Conservation (phyloP, 2,113 vertebrate species). For the Chroicocephalus ridibundus region DNA sequence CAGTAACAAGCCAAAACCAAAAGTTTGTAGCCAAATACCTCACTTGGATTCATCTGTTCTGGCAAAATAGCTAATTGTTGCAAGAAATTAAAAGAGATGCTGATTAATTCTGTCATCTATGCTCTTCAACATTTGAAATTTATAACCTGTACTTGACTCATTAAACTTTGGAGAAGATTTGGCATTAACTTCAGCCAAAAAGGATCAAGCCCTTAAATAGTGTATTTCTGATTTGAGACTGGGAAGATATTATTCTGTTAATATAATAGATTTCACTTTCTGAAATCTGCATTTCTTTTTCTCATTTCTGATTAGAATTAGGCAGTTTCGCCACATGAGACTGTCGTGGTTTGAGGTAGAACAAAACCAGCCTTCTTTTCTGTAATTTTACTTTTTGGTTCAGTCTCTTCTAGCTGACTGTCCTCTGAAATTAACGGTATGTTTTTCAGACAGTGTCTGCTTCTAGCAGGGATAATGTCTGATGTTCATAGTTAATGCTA, state of each 20-base stretch:
- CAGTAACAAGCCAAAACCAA: not conserved
- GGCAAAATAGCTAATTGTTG: slow-evolving; percentile 35
- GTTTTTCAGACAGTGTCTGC: not conserved
- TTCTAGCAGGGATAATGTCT: not conserved
- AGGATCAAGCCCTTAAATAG: not conserved
- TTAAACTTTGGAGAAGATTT: slow-evolving; percentile 3
- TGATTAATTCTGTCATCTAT: slow-evolving; percentile 23
- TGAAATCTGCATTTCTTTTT: not conserved
- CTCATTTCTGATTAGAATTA: not conserved
- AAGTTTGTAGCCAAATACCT: not conserved
- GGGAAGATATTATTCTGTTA: not conserved
- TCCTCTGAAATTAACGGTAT: not conserved
- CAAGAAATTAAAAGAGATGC: slow-evolving; percentile 1
- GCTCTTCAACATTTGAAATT: slow-evolving; percentile 23
- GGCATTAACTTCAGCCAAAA: not conserved
- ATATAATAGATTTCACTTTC: not conserved
- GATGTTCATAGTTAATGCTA: not conserved
- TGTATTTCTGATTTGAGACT: not conserved
- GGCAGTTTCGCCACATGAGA: not conserved
- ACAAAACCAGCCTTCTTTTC: not conserved
- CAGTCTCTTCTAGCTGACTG: not conserved
- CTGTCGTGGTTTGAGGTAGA: not conserved
- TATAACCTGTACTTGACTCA: not conserved
- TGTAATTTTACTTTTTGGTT: not conserved
- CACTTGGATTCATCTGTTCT: not conserved